These are phyloP conservation scores for Periophthalmus magnuspinnatus DNA, from an alignment of 2,797 vertebrate genomes.

Conservation along the genomic window DNA sequence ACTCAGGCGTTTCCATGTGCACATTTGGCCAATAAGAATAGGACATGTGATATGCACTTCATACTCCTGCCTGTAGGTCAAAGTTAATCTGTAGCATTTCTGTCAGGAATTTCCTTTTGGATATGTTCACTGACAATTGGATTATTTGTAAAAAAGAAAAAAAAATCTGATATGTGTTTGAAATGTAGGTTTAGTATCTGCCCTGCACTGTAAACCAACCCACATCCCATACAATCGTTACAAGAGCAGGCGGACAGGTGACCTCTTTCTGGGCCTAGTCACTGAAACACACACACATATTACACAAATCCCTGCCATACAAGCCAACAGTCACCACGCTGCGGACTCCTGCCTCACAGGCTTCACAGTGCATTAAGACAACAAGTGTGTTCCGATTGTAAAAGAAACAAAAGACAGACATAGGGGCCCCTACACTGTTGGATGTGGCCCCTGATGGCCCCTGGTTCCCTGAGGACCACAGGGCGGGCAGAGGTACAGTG, in stretches of 20 bases:
- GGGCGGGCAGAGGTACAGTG: constrained; percentile 56
- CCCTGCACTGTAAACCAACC: constrained; percentile 45
- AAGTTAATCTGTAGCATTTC: constrained; percentile 42
- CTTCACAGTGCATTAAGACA: constrained; percentile 86
- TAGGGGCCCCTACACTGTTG: constrained; percentile 64
- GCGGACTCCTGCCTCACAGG: constrained; percentile 63
- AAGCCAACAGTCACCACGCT: constrained; percentile 54
- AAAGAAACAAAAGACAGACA: constrained; percentile 49
- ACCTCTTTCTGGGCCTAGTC: constrained; percentile 60
- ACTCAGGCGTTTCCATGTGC: constrained; percentile 39
- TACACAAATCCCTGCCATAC: constrained; percentile 69
- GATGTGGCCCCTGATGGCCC: constrained; percentile 52
- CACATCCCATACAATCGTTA: constrained; percentile 38
- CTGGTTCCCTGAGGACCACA: constrained; percentile 33
- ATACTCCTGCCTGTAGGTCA: constrained; percentile 40
- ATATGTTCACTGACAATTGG: constrained; percentile 26
- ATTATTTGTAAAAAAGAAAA: constrained; percentile 34
- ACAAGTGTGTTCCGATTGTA: constrained; percentile 82
- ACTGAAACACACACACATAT: constrained; percentile 63
- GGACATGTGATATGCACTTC: constrained; percentile 46
- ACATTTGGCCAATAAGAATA: constrained; percentile 19
- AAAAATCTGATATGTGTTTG: constrained; percentile 48
- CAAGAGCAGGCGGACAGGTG: constrained; percentile 38
- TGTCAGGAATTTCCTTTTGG: constrained; percentile 33
- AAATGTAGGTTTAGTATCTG: constrained; percentile 48